Evolutionary conservation across 2,888 invertebrate species (phyloP).

Genomic region (Julus scanicus): DNA sequence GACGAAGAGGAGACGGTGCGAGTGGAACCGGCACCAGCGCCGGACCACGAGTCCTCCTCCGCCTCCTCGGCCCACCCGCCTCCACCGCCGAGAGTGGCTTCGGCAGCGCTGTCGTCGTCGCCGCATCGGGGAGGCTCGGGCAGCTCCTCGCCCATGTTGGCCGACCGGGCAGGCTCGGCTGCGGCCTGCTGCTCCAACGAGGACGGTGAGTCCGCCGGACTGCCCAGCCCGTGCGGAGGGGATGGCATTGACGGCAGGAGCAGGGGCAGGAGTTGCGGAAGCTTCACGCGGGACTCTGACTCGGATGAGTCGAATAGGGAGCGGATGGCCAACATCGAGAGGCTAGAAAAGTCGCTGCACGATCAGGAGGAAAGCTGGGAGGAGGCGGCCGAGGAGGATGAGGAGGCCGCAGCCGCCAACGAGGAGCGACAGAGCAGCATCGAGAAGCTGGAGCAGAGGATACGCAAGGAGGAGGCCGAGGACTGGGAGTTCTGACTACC

Average conservation of each 20-base stretch:
- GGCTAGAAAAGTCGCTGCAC: constrained; percentile 58
- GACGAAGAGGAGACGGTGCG: constrained; percentile 76
- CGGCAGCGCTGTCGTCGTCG: constrained; percentile 8
- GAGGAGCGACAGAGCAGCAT: constrained; percentile 60
- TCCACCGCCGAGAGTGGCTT: constrained; percentile 59
- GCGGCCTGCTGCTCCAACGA: constrained; percentile 9
- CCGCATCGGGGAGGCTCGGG: not conserved
- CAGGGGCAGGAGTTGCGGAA: not conserved
- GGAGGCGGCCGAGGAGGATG: constrained; percentile 59
- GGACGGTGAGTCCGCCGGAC: constrained; percentile 48
- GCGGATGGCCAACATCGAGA: constrained; percentile 57
- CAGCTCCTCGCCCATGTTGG: not conserved
- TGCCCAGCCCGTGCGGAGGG: not conserved
- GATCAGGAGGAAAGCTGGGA: constrained; percentile 61
- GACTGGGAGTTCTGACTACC: constrained; percentile 61
- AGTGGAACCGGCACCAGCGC: constrained; percentile 80
- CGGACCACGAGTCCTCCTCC: constrained; percentile 70
- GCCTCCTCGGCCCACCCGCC: constrained; percentile 58
- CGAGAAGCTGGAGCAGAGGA: constrained; percentile 61
- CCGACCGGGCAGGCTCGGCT: constrained; percentile 1
- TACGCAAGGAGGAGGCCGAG: constrained; percentile 60
- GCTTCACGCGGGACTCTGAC: not conserved
- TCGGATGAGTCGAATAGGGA: not conserved
- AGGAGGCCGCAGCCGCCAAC: constrained; percentile 57
- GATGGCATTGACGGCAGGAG: not conserved